Conservation (phyloP, 2,113 vertebrate genomes). For the Pao palembangensis region DNA sequence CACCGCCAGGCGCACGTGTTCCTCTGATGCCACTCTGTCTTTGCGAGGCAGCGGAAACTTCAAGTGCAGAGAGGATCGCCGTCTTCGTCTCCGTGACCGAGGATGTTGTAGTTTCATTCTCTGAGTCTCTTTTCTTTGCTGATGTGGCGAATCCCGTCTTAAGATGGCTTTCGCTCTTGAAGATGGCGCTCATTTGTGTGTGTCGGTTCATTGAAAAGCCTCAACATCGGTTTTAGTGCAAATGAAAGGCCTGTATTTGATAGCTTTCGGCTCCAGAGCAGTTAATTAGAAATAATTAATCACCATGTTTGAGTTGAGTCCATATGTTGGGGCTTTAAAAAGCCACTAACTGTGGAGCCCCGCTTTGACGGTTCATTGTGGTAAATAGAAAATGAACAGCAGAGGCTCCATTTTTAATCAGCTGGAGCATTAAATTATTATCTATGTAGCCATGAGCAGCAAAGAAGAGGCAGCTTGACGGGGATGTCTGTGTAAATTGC, state of each 20-base stretch:
- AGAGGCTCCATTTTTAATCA: not conserved
- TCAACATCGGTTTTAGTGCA: not conserved
- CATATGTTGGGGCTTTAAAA: too few relatives aligned
- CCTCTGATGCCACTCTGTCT: conserved; percentile 16
- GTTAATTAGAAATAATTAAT: not conserved
- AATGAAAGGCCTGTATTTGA: not conserved
- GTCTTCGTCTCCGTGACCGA: not conserved
- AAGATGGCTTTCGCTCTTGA: conserved; percentile 11
- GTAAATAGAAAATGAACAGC: not conserved
- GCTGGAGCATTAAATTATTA: not conserved
- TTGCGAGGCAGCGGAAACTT: conserved; percentile 15
- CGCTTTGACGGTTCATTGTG: not conserved
- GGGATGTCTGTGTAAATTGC: too few relatives aligned
- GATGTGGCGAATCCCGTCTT: conserved; percentile 19
- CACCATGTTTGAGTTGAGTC: not conserved
- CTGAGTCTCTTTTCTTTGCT: conserved; percentile 13
- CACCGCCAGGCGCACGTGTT: conserved; percentile 6
- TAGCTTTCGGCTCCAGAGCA: not conserved
- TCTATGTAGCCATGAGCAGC: too few relatives aligned
- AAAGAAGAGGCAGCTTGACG: too few relatives aligned
- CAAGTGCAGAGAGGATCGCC: conserved; percentile 4
- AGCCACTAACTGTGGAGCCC: not conserved
- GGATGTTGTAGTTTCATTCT: not conserved
- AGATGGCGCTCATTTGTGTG: not conserved
- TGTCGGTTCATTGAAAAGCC: too few relatives aligned